Evolutionary conservation across 2,797 vertebrate genomes (phyloP), one percentile per base, ranked within the genome.

Genomic region (Enteromius afrohamiltoni): DNA sequence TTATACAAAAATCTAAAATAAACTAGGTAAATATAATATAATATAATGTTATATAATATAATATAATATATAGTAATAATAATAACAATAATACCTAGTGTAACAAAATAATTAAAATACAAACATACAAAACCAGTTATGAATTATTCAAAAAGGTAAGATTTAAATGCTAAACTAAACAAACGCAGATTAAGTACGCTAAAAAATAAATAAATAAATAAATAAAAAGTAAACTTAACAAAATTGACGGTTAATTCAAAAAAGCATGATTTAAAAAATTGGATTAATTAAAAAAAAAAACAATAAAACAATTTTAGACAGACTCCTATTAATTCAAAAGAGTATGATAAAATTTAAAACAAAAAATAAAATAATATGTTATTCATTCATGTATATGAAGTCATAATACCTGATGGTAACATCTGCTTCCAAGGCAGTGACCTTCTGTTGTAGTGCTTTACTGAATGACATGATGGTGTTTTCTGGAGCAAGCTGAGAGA

Each of bases 381-480:
- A 47, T 71, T 29, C 3, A 73, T 31, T 73, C 0, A n/a, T 6
- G 10, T 34, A 53, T 75, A 29, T 67, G 34, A 31, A 37, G 42
- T 70, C n/a, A 70, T 1, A 1, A 84, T 87, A 97, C 98, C 98
- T 99, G 92, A 99, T 90, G 0, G 94, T 89, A 13, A 99, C 95
- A 1, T 99, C 98, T 19, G 95, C 95, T 91, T 98, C 95, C 79
- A 99, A 92, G 74, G 96, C 96, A 0, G 91, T 93, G 16, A 93
- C 92, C 82, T 95, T 95, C 77, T 97, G 95, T 90, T 98, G 97
- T 70, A 97, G 92, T 0, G 97, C 97, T 91, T 96, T 95, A 91
- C 95, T 96, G 88, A 99, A 99, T 88, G 98, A 98, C 96, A 97
- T 95, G 88, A 97, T 80, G 0, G 97, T 99, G 92, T 99, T 97